phyloP scores from a whole-genome alignment of 2,797 vertebrate genomes.

The Chromis chromis region DNA sequence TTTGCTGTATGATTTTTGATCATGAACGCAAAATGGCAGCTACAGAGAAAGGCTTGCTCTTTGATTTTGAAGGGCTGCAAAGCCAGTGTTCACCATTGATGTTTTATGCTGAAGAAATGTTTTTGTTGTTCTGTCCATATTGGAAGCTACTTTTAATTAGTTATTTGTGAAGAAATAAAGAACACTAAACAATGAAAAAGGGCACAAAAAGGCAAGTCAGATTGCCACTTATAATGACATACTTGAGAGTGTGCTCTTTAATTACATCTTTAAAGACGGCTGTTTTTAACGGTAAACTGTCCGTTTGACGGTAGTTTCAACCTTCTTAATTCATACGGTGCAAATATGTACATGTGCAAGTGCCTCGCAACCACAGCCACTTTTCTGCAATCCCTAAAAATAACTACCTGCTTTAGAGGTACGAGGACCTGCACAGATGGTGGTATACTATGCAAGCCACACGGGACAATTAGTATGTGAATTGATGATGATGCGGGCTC shows the following conservation, averaged over 20 bases:
- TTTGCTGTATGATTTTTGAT: conserved; percentile 45
- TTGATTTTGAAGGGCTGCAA: conserved; percentile 29
- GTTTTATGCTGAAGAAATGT: conserved; percentile 22
- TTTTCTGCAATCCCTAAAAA: conserved; percentile 56
- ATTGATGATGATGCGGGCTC: conserved; percentile 84
- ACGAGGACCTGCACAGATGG: conserved; percentile 77
- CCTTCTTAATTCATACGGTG: conserved; percentile 3
- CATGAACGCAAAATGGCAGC: conserved; percentile 52
- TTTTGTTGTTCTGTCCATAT: neutral
- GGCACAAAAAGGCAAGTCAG: neutral
- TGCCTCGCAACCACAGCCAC: conserved; percentile 21
- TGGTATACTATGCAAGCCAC: conserved; percentile 68
- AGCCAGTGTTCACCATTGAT: conserved; percentile 20
- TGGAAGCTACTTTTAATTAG: conserved; percentile 34
- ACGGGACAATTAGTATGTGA: conserved; percentile 82
- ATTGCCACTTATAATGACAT: conserved; percentile 26
- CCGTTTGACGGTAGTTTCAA: conserved; percentile 8
- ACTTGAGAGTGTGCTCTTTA: conserved; percentile 7
- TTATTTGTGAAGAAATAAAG: conserved; percentile 30
- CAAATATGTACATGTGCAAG: conserved; percentile 35
- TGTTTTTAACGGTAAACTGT: conserved; percentile 7
- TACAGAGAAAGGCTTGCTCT: conserved; percentile 28
- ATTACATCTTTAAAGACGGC: conserved; percentile 11
- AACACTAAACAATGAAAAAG: conserved; percentile 33
- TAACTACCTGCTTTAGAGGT: conserved; percentile 56